Evolutionary conservation across 2,797 vertebrate genomes (phyloP), one percentile per base, ranked within the genome.

Genomic region (Poecilia gillii): DNA sequence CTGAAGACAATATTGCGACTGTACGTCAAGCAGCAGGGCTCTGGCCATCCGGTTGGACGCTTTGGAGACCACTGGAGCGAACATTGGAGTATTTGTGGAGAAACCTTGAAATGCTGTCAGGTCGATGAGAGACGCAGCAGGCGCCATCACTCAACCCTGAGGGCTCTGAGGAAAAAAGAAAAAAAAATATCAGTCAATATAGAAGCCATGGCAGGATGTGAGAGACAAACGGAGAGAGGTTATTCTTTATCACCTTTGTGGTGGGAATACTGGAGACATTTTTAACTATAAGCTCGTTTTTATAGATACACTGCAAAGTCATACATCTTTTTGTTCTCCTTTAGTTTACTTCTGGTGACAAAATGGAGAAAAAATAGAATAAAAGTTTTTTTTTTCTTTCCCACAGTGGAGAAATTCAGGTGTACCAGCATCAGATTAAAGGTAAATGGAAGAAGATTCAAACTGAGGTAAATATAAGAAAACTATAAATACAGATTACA

Each of bases 71-170:
- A 82, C 45, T 86, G 81, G 73, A 82, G 82, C 1, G 13, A 49
- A 70, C 82, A 72, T 55, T 55, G 33, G 84, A 53, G 87, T 82
- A 88, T 90, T 89, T 88, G 87, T 75, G 78, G 79, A 76, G 85
- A 87, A 90, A 86, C 85, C 76, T 90, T 87, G 83, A 89, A 89
- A 87, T 1, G 25, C 68, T 82, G 87, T 85, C 84, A 86, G 85
- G 84, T 91, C 75, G 75, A 91, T 90, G 81, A 85, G 74, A 72
- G 79, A 73, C 43, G 73, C 77, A 81, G 84, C 76, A 74, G 75
- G 81, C 43, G 78, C 72, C 74, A 88, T 90, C 82, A 84, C 83
- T 91, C 81, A 88, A 41, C 81, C 81, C 72, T 81, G 51, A 88
- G 55, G 62, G 73, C 81, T 72, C 62, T 80, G 53, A 33, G 20